These are phyloP conservation scores for Halisarca cf. caerulea DNA, from an alignment of 37 sponge, comb jelly and placozoan species.

Conservation along the genomic window DNA sequence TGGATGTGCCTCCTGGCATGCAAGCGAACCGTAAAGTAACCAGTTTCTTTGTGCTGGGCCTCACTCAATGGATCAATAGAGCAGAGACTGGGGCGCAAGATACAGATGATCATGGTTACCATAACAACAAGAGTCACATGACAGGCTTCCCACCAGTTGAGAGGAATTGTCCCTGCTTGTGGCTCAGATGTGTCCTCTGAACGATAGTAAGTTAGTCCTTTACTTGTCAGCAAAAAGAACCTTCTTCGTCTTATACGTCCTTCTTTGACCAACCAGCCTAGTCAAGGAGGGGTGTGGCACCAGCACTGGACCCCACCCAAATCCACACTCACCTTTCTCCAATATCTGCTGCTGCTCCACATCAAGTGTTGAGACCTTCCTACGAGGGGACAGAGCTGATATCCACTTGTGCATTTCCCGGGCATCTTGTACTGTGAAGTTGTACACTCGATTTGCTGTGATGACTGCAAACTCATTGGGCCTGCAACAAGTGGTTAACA, in stretches of 20 bases:
- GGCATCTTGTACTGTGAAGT: constrained; percentile 58
- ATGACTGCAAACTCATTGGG: constrained; percentile 79
- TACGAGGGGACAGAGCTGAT: constrained; percentile 60
- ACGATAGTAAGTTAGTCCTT: constrained; percentile 75
- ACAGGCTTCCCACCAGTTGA: constrained; percentile 54
- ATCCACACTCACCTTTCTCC: constrained; percentile 6
- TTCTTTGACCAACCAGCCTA: constrained; percentile 89
- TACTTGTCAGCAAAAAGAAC: constrained; percentile 83
- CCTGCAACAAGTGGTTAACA: constrained; percentile 11
- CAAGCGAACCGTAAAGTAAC: constrained; percentile 68
- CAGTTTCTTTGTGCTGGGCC: constrained; percentile 38
- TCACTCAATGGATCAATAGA: constrained; percentile 55
- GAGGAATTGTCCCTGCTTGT: constrained; percentile 65
- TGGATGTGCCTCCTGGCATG: constrained; percentile 66
- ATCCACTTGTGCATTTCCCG: constrained; percentile 88
- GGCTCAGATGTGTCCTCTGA: constrained; percentile 76
- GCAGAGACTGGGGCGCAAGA: constrained; percentile 51
- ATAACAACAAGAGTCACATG: not conserved
- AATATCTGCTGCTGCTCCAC: not conserved
- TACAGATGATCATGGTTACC: not conserved
- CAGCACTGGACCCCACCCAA: not conserved
- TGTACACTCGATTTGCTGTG: constrained; percentile 72
- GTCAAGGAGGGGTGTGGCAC: not conserved
- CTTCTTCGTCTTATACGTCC: constrained; percentile 60
- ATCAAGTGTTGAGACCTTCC: not conserved